These are phyloP conservation scores for Acanthopagrus latus DNA, from an alignment of 2,797 vertebrate species.

Conservation along the genomic window DNA sequence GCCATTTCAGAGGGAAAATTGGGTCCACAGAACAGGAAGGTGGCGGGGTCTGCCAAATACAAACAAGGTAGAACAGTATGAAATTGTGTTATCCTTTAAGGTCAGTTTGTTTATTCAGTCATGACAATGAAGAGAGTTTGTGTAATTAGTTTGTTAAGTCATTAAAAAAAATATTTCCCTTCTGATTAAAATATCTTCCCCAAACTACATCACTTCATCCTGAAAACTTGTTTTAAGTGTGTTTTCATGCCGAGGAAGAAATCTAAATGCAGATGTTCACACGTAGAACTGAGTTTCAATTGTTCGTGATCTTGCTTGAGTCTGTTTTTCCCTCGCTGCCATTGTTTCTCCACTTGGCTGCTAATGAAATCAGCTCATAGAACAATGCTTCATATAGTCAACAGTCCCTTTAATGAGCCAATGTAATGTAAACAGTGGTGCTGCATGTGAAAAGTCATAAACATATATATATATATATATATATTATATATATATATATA, in stretches of 20 bases:
- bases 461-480: slow-evolving; percentile 30
- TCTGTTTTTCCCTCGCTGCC: slow-evolving; percentile 13
- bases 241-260: not conserved
- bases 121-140: too few species aligned
- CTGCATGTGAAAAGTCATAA: slow-evolving; percentile 64
- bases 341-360: slow-evolving; percentile 62
- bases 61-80: too few species aligned
- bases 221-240: not conserved
- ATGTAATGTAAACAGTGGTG: slow-evolving; percentile 63
- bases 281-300: slow-evolving; percentile 45
- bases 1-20: too few species aligned
- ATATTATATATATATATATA: too few species aligned
- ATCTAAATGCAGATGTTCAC: slow-evolving; percentile 16
- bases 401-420: slow-evolving; percentile 65
- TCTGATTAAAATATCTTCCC: too few species aligned
- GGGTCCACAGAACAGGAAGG: too few species aligned
- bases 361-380: slow-evolving; percentile 69
- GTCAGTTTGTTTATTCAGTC: too few species aligned
- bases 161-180: too few species aligned
- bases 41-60: too few species aligned
- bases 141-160: too few species aligned
- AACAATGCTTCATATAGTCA: slow-evolving; percentile 68
- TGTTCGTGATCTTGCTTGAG: slow-evolving; percentile 22
- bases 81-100: too few species aligned
- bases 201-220: not conserved